Evolutionary conservation across 2,113 vertebrate genomes (phyloP), one percentile per base, ranked within the genome.

Genomic region (Phrynosoma blainvillii): DNA sequence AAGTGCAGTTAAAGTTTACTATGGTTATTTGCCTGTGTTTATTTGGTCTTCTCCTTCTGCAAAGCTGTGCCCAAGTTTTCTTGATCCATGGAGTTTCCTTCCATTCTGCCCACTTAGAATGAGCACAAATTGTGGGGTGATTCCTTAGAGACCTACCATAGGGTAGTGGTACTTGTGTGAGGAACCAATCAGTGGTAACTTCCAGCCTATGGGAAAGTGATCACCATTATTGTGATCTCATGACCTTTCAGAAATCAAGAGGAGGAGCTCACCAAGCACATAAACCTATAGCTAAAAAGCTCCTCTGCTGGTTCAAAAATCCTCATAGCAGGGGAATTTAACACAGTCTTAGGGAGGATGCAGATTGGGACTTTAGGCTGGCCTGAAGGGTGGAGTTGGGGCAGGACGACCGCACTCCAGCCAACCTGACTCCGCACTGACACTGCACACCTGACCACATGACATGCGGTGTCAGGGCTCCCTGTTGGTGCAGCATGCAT

Each of bases 41-140:
- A 27, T 84, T 88, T 77, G 81, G 66, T 84, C 56, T 52, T 87
- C 23, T 23, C 11, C n/a, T 78, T n/a, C 75, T 32, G 47, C 74
- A 70, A 70, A 88, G 18, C 16, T 13, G 7, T 25, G 36, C 30
- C 23, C 79, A 82, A 32, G n/a, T 80, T 68, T 56, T 54, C 82
- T 47, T 71, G 42, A 66, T 85, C 36, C 59, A 73, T 27, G 47
- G 42, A 47, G 36, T 66, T 68, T 77, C 16, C 36, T 78, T 47
- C 30, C 42, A 74, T 62, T 81, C 66, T 52, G 25, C 27, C 18
- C 52, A 81, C 47, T 32, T 21, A 23, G 30, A 47, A 47, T 47
- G 47, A 47, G 47, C 47, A 47, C 47, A 47, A 47, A 62, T 62
- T 16, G 18, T 62, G 59, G 18, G 13, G 59, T 62, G 59, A 62